Base-by-base conservation (phyloP, 2,797 vertebrate species). In the Chrosomus eos region DNA sequence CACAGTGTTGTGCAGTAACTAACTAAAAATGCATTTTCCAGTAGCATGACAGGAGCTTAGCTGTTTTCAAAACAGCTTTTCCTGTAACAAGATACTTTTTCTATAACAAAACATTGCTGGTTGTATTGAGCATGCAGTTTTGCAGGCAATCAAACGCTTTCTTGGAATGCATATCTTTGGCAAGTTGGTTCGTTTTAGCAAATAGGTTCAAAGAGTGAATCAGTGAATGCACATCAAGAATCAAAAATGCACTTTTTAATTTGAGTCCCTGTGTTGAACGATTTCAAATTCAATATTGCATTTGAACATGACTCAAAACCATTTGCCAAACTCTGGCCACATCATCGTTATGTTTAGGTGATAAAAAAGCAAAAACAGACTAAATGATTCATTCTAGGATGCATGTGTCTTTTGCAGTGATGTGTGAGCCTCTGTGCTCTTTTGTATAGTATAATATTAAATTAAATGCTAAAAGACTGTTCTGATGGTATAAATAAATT, bases 1-100 rank as follows among this genome's bases (percentile, higher is more conserved):
- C 16, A 26, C 19, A 60, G 38, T 62, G 66, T 71, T 84, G 67
- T 58, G 38, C 21, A 71, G 66, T 48, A 66, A 75, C 31, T 73
- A 62, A 82, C 55, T 74, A 26, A 62, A 73, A 33, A 26, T 28
- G 60, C 26, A 28, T 62, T 28, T 62, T 62, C 28, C 60, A 7
- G 6, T 28, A 31, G 14, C 26, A 28, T 62, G 60, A 62, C 26
- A 62, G n/a, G 58, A 62, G 60, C n/a, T 62, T 62, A 62, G 58
- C 14, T 16, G 45, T 16, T 48, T 48, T 16, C 1, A 45, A 14
- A 4, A 28, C 43, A 19, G 23, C n/a, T 48, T 28, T 72, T n/a
- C 21, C 21, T 10, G 21, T 58, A 4, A 55, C 53, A 55, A 38
- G 18, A 18, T 36, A 33, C n/a, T 62, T 28, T 60, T n/a, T 60